A percentile compares a stretch with the other conserved stretches of the same genome.
phyloP scores from a whole-genome alignment of 2,797 vertebrate genomes.

The Decapterus maruadsi region DNA sequence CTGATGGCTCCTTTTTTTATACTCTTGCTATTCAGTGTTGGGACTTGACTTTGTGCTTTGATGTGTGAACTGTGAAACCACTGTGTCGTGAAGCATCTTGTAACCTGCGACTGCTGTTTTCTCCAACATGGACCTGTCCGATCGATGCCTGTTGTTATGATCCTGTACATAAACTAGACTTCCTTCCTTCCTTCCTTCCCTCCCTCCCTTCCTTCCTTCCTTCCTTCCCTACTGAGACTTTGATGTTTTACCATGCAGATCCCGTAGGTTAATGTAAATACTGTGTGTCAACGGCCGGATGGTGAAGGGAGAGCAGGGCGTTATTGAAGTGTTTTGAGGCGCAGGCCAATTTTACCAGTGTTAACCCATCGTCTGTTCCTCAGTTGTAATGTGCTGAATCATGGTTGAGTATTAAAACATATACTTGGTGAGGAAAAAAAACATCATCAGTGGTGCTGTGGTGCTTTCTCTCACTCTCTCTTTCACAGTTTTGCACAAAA shows the following conservation, averaged over 20 bases:
- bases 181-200: neutral
- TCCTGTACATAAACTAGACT: constrained; percentile 65
- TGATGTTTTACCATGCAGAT: constrained; percentile 49
- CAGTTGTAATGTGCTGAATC: constrained; percentile 75
- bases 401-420: constrained; percentile 79
- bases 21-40: constrained; percentile 62
- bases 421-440: constrained; percentile 48
- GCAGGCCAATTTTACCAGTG: constrained; percentile 46
- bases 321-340: constrained; percentile 12
- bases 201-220: neutral
- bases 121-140: constrained; percentile 33
- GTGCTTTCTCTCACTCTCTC: constrained; percentile 23
- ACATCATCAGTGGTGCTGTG: constrained; percentile 20
- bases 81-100: constrained; percentile 80
- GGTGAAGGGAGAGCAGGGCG: constrained; percentile 1
- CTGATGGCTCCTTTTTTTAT: constrained; percentile 64
- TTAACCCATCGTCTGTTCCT: constrained; percentile 57
- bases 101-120: constrained; percentile 55
- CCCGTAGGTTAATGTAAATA: constrained; percentile 68
- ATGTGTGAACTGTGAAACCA: constrained; percentile 64
- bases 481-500: neutral
- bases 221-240: constrained; percentile 18
- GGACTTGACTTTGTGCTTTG: constrained; percentile 65
- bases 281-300: constrained; percentile 38
- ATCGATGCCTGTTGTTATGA: constrained; percentile 53